phyloP scores from a whole-genome alignment of 2,888 invertebrate genomes.

The Isoperla grammatica region DNA sequence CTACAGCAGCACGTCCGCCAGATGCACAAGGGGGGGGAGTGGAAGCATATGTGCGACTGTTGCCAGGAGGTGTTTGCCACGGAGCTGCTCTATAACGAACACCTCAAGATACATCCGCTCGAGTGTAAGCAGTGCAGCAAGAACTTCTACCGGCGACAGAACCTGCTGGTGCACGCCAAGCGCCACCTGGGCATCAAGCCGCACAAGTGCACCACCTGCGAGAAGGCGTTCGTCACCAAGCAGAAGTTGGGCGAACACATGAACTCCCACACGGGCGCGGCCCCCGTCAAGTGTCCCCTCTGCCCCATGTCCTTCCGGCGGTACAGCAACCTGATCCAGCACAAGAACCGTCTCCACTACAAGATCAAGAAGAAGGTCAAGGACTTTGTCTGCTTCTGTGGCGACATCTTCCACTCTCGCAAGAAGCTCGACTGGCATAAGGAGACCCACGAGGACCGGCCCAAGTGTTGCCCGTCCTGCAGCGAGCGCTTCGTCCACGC shows the following conservation, averaged over 20 bases:
- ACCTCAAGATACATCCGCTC: constrained; percentile 67
- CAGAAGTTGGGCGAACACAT: constrained; percentile 78
- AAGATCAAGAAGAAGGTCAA: constrained; percentile 63
- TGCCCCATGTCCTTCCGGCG: constrained; percentile 76
- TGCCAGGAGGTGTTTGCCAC: constrained; percentile 62
- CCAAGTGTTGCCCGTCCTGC: constrained; percentile 79
- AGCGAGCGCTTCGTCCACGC: constrained; percentile 81
- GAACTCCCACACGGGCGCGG: constrained; percentile 74
- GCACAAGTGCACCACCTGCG: constrained; percentile 68
- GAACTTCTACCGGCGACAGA: constrained; percentile 66
- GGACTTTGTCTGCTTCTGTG: constrained; percentile 73
- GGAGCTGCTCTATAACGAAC: constrained; percentile 63
- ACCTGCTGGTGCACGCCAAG: constrained; percentile 70
- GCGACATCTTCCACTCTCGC: constrained; percentile 74
- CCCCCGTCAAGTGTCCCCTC: constrained; percentile 72
- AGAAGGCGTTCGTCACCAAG: constrained; percentile 74
- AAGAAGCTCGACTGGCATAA: constrained; percentile 82
- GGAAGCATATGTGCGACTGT: constrained; percentile 51
- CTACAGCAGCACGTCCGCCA: constrained; percentile 37
- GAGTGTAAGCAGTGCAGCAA: constrained; percentile 80
- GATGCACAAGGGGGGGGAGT: constrained; percentile 37
- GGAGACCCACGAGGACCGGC: constrained; percentile 75
- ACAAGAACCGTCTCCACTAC: constrained; percentile 71
- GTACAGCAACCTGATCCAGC: constrained; percentile 80
- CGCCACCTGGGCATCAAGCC: constrained; percentile 75